Evolutionary conservation across 2,888 invertebrate genomes (phyloP).

Genomic region (Acanthosoma haemorrhoidale): DNA sequence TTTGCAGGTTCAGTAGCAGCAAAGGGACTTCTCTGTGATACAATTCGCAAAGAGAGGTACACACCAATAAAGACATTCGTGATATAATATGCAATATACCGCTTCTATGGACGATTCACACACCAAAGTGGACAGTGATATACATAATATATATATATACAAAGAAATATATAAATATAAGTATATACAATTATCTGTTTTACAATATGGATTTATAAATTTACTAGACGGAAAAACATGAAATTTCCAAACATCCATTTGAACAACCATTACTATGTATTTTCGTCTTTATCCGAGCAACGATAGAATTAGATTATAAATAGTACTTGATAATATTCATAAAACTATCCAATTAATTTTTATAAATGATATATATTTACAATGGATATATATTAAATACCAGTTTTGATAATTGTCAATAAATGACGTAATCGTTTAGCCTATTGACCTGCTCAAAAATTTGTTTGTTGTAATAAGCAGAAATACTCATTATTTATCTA

Average conservation of each 20-base stretch:
- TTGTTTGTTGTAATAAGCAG: slow-evolving; percentile 37
- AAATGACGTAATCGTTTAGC: slow-evolving; percentile 41
- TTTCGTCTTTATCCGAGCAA: slow-evolving; percentile 39
- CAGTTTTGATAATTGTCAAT: slow-evolving; percentile 38
- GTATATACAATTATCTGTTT: slow-evolving; percentile 16
- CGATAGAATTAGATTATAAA: slow-evolving; percentile 38
- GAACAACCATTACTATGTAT: slow-evolving; percentile 28
- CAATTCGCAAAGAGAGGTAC: slow-evolving; percentile 39
- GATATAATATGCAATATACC: slow-evolving; percentile 23
- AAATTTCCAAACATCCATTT: slow-evolving; percentile 8
- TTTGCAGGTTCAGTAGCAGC: slow-evolving; percentile 41
- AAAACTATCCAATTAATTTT: slow-evolving; percentile 39
- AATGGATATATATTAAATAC: slow-evolving; percentile 30
- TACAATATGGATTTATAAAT: slow-evolving; percentile 16
- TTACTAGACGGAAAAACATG: slow-evolving; percentile 26
- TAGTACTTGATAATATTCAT: slow-evolving; percentile 28
- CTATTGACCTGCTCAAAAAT: slow-evolving; percentile 42
- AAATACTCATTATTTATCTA: slow-evolving; percentile 38
- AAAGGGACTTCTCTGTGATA: slow-evolving; percentile 41
- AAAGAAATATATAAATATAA: not conserved
- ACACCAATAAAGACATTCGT: slow-evolving; percentile 26
- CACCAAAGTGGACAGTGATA: slow-evolving; percentile 31
- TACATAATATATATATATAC: not conserved
- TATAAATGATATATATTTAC: slow-evolving; percentile 38
- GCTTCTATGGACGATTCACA: slow-evolving; percentile 26